These are phyloP conservation scores for Parotia lawesii DNA, from an alignment of 2,113 vertebrate species.

Conservation along the genomic window DNA sequence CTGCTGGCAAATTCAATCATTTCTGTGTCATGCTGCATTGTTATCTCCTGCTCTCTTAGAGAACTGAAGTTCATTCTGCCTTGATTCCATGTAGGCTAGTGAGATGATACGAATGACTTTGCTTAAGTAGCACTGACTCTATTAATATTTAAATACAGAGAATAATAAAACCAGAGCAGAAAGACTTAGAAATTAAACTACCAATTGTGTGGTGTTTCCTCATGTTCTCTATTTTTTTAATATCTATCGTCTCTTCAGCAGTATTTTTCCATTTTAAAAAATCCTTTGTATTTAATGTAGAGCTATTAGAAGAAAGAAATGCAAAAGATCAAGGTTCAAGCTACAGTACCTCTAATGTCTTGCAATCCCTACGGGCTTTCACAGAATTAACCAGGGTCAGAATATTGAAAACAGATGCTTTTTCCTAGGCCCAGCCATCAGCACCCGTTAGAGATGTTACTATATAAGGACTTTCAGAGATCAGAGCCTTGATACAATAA, in stretches of 20 bases:
- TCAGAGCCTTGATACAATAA: background rate
- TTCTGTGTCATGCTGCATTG: constrained; percentile 13
- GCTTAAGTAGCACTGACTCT: constrained; percentile 13
- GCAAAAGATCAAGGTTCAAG: background rate
- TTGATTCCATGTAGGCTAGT: constrained; percentile 14
- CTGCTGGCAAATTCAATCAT: constrained; percentile 61
- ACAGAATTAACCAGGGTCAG: background rate
- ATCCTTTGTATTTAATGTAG: background rate
- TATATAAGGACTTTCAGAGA: background rate
- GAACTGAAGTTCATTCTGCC: constrained; percentile 3
- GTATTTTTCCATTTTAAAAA: background rate
- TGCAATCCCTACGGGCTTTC: background rate
- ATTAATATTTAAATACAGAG: constrained; percentile 49
- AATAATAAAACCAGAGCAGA: constrained; percentile 41
- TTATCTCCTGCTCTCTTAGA: constrained; percentile 52
- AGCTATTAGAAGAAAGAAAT: background rate
- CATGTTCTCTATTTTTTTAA: background rate
- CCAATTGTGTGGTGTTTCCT: background rate
- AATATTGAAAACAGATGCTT: background rate
- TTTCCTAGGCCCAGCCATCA: background rate
- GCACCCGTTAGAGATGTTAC: background rate
- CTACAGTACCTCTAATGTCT: background rate
- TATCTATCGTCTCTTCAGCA: background rate
- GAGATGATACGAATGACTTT: constrained; percentile 7
- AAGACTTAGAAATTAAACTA: background rate